Base-by-base conservation (phyloP, 2,888 invertebrate species). In the Lordiphosa fenestrarum region DNA sequence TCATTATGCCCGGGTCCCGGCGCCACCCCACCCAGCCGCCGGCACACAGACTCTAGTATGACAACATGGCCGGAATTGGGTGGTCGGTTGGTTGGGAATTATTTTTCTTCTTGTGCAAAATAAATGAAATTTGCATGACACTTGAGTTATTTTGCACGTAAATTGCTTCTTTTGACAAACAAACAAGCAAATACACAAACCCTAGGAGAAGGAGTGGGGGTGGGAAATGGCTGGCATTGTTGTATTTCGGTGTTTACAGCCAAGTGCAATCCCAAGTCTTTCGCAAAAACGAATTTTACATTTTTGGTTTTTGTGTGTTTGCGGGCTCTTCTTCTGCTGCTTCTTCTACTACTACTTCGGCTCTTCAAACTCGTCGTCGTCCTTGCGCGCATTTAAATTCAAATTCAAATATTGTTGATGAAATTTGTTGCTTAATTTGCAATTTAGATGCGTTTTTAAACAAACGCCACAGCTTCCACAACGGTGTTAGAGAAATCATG, bases 141-240 rank as follows among this genome's bases (percentile, higher is more conserved):
- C 87, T 87, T 85, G 86, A 87, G 86, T 86, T 87, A 87, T 87
- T 87, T 87, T 87, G 87, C 86, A 87, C 87, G 87, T 87, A 87
- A 88, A 87, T 87, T 87, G 87, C 85, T 82, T 82, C 85, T 84
- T 82, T 82, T 82, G 81, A 81, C 85, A 84, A 81, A 85, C 83
- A 85, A 85, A 73, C 78, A 84, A 65, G 70, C 81, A 75, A 81
- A 77, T 77, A 75, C 71, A 73, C 73, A 84, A 67, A 62, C 62
- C 64, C 68, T 12, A 2, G 9, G 13, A 6, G 40, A n/a, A 23
- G 9, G 7, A 23, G 30, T 10, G 10, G 37, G 46, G 52, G 62
- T 5, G 15, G 40, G 53, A 35, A 59, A 71, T 38, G 67, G 66
- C 57, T 66, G 73, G 71, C 83, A 84, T 84, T 81, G 80, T 81